phyloP scores from a whole-genome alignment of 2,113 vertebrate species.

The Columba janthina region DNA sequence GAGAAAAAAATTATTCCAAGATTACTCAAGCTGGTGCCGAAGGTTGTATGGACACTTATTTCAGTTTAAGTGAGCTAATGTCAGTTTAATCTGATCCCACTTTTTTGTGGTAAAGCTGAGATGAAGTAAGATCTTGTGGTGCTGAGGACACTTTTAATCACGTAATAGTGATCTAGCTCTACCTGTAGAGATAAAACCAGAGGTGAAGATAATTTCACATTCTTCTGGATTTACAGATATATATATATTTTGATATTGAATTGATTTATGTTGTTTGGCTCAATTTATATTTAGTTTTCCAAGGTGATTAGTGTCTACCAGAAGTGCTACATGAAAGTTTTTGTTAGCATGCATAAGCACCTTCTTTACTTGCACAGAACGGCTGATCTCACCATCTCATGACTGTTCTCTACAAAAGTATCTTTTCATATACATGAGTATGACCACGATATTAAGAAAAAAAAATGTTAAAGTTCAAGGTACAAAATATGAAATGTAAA shows the following conservation, averaged over 20 bases:
- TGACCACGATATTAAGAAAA: background rate
- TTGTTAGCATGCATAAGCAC: background rate
- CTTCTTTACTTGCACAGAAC: background rate
- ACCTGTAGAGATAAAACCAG: background rate
- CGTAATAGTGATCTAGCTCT: background rate
- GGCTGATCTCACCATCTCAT: background rate
- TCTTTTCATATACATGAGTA: background rate
- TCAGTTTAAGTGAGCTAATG: background rate
- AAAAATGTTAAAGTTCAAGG: background rate
- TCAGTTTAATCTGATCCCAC: background rate
- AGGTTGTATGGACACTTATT: background rate
- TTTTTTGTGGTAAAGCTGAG: background rate
- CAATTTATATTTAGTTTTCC: background rate
- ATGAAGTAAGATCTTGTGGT: background rate
- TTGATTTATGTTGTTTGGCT: background rate
- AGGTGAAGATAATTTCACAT: background rate
- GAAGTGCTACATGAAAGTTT: background rate
- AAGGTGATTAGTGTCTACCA: background rate
- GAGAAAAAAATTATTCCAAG: background rate
- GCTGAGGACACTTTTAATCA: background rate
- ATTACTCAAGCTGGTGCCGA: background rate
- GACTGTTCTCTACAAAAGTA: background rate
- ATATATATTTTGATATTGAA: background rate
- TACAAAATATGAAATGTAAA: background rate
- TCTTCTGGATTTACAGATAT: background rate